phyloP scores from a whole-genome alignment of 2,113 vertebrate species.

The Larimichthys crocea region DNA sequence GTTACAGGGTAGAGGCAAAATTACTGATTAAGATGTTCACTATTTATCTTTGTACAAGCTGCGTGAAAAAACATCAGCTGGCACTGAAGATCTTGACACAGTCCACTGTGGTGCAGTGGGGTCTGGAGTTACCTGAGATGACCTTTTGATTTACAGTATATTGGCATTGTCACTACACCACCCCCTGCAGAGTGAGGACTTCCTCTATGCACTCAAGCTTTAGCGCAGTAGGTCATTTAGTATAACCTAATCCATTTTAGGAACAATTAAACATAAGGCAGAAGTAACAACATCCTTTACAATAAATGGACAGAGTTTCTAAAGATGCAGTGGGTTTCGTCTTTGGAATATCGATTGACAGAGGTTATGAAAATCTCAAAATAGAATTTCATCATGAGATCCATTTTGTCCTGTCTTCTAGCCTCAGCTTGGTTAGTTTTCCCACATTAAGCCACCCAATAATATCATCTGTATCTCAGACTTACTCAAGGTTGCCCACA shows the following conservation, averaged over 20 bases:
- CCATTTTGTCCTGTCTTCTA: not conserved
- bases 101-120: slow-evolving; percentile 9
- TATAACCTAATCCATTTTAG: not conserved
- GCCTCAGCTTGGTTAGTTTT: slow-evolving; percentile 12
- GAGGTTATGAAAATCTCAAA: slow-evolving; percentile 15
- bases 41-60: not conserved
- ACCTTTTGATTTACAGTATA: slow-evolving; percentile 18
- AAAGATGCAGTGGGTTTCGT: not conserved
- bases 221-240: slow-evolving; percentile 5
- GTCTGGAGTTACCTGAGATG: slow-evolving; percentile 35
- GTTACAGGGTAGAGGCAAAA: not conserved
- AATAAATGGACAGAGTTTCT: slow-evolving; percentile 1
- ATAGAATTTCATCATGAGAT: slow-evolving; percentile 23
- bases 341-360: slow-evolving; percentile 18
- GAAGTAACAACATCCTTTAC: not conserved
- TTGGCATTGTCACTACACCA: not conserved
- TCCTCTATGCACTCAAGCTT: not conserved
- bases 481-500: not conserved
- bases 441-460: slow-evolving; percentile 1
- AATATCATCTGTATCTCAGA: slow-evolving; percentile 2
- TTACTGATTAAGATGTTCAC: no score
- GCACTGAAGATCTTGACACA: not conserved
- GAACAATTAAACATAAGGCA: not conserved
- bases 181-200: not conserved
- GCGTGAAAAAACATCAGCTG: not conserved